phyloP scores from a whole-genome alignment of 1,140 invertebrate genomes.

The Platyura marginata region DNA sequence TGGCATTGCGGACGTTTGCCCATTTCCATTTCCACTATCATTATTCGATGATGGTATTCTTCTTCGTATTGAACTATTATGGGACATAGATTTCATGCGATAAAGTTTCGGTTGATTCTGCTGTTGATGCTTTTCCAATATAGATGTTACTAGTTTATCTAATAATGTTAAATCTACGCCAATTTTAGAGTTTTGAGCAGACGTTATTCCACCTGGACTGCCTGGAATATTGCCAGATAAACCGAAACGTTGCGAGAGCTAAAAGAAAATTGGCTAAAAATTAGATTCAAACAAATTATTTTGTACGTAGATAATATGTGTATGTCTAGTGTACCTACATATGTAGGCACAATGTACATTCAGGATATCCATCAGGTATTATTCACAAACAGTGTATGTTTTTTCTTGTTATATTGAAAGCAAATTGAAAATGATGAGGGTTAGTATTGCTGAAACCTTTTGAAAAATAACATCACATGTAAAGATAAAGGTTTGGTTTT shows the following conservation, averaged over 20 bases:
- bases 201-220: constrained; percentile 4
- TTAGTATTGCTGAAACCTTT: not conserved
- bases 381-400: not conserved
- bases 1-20: not conserved
- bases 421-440: not conserved
- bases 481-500: too few relatives aligned
- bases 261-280: too few relatives aligned
- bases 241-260: not conserved
- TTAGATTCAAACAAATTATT: too few relatives aligned
- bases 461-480: too few relatives aligned
- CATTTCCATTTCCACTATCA: not conserved
- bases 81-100: constrained; percentile 17
- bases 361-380: not conserved
- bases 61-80: not conserved
- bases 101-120: constrained; percentile 11
- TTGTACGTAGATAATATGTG: too few relatives aligned
- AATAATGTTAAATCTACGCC: constrained; percentile 18
- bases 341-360: too few relatives aligned
- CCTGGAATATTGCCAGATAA: not conserved
- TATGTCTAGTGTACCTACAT: too few relatives aligned
- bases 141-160: constrained; percentile 18
- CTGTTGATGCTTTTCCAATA: constrained; percentile 15
- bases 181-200: constrained; percentile 16
- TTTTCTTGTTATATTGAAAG: not conserved
- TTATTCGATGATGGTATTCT: not conserved